Base-by-base conservation (phyloP, 2,113 vertebrate genomes). In the Oceanodroma tethys region DNA sequence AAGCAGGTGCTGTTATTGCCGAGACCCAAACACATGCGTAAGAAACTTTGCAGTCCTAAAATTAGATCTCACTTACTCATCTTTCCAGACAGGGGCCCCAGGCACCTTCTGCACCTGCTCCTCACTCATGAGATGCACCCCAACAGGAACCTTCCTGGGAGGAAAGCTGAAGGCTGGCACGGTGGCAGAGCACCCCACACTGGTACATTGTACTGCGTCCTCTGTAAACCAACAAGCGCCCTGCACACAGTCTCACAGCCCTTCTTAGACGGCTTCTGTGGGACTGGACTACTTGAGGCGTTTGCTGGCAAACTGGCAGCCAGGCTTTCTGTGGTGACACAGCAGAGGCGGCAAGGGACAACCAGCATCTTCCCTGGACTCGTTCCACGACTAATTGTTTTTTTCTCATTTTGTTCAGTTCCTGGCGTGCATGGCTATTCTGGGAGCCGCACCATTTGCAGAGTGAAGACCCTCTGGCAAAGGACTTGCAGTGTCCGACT, bases 1-100 rank as follows among this genome's bases (percentile, higher is more conserved):
- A 9, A 3, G 0, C 1, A 4, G 10, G 6, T 30, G 34, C 13
- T 34, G 7, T 47, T 74, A 45, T 0, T 2, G 18, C 25, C 2
- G 1, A 55, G 18, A 76, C 16, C 2, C 47, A 92, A 86, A 82
- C 2, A 26, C 0, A 56, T 3, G 4, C 1, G 1, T 18, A 62
- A 75, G 14, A 67, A 75, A 32, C 17, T 71, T 86, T 48, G 16
- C 30, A 59, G 23, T 56, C 45, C 17, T 42, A 60, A 38, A 36
- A 16, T 26, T 29, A 62, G 15, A 32, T 6, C 19, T 55, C 36
- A 23, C 14, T 36, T 72, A 59, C 27, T 68, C 40, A 42, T 36
- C 26, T 56, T 82, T 89, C 53, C 62, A 81, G 52, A 55, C 4
- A 71, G 9, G 14, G 2, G 11, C 8, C 25, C 9, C 32, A 56